These are phyloP conservation scores for Melanchra persicariae DNA, from an alignment of 2,888 invertebrate species.

Conservation along the genomic window DNA sequence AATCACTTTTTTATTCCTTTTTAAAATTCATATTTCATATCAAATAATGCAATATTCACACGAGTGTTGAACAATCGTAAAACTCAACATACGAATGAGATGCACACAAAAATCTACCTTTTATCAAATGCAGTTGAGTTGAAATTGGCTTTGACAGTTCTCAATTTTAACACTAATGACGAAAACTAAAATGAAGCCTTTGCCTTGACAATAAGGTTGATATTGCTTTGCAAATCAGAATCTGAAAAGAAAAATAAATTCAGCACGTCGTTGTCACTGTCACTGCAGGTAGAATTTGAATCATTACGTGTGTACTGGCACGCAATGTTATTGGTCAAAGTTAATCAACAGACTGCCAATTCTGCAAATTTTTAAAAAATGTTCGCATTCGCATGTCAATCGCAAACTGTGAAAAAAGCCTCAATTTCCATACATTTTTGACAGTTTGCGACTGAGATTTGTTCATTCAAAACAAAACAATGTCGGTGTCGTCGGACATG, in stretches of 20 bases:
- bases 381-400: too few relatives aligned
- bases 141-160: neutral
- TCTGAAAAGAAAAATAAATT: conserved; percentile 29
- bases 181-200: neutral
- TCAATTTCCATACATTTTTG: too few relatives aligned
- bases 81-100: conserved; percentile 13
- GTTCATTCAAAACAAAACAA: too few relatives aligned
- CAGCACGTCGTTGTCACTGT: conserved; percentile 35
- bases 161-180: neutral
- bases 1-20: conserved; percentile 17
- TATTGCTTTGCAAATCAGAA: neutral
- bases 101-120: conserved; percentile 4
- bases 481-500: too few relatives aligned
- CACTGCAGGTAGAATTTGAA: conserved; percentile 33
- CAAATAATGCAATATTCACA: conserved; percentile 48
- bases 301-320: conserved; percentile 17
- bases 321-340: conserved; percentile 41
- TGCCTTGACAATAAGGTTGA: neutral
- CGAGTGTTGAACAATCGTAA: conserved; percentile 45
- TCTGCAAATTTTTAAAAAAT: too few relatives aligned
- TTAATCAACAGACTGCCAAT: conserved; percentile 7
- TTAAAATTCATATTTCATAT: conserved; percentile 54
- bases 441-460: too few relatives aligned
- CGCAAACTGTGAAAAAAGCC: too few relatives aligned
- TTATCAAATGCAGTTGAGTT: neutral